Base-by-base conservation (phyloP, 2,888 invertebrate species). In the Idaea biselata region DNA sequence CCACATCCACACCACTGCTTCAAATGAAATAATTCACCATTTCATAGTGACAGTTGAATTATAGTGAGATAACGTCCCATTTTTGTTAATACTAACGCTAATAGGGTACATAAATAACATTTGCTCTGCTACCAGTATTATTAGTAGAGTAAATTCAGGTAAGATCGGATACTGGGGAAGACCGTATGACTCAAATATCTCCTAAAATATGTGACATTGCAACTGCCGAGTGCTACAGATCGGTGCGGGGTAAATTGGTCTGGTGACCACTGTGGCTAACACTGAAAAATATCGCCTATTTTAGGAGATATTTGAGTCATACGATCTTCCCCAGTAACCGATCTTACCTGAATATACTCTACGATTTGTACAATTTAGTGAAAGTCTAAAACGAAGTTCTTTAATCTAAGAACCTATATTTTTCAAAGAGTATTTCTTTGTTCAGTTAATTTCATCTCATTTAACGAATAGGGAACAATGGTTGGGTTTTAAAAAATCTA, bases 31-130 rank as follows among this genome's bases (percentile, higher is more conserved):
- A 56, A 56, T 56, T 56, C 18, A 18, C 18, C 56, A 56, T 18
- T 56, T 56, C 56, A 1, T 18, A 18, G 56, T 11, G 56, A 56
- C 56, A 56, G 56, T 18, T 56, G 56, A 56, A 56, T 18, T 5
- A 56, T 56, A 56, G 56, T 56, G 56, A 7, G 56, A 56, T 56
- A 56, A 18, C 18, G 56, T 56, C 18, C 56, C 56, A 56, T 67
- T 67, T 62, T 62, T 64, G 63, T 59, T 69, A 67, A 68, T 67
- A 60, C 64, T 18, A 55, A 64, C 64, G 68, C 62, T 68, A 67
- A 69, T 65, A 60, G 55, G 60, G 63, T 54, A 67, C 63, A 71
- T 71, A 68, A 68, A 71, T 68, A 58, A 61, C 64, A 44, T 44
- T 44, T 58, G 65, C 63, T 60, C 54, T n/a, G 61, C 55, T 5